Evolutionary conservation across 2,797 vertebrate genomes (phyloP), one percentile per base, ranked within the genome.

Genomic region (Petrocephalus sullivani): DNA sequence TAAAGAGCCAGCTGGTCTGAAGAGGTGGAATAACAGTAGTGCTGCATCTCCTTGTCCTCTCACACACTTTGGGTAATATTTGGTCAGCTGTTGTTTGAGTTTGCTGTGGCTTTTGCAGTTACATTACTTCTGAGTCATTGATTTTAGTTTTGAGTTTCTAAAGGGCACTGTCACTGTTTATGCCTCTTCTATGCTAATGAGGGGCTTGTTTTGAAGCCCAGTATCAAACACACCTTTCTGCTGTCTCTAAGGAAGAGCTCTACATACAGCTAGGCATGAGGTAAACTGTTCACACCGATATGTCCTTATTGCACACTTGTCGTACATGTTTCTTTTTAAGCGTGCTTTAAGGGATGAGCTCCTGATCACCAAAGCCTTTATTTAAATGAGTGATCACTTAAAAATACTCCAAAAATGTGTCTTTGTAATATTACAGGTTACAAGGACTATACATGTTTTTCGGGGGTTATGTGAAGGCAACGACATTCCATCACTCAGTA

Each of bases 1-100:
- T 78, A 78, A 78, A 49, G 71, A 78, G 71, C 41, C 71, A 46
- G 33, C 71, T 78, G 71, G 37, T n/a, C 37, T 49, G 71, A 78
- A 4, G 41, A 78, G 41, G 71, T 9, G 8, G 41, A 78, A n/a
- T 49, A 0, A 4, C 9, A n/a, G 71, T 49, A 9, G 37, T 78
- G 37, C 46, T 78, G 37, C 33, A 19, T 41, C 6, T 6, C 41
- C 71, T 78, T 46, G 71, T 28, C 16, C 16, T 78, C 33, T 78
- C 41, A 49, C 41, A 46, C 33, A 49, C 37, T 19, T 19, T 41
- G 16, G 71, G 46, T 78, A 78, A 78, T 37, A 78, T 19, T 7
- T 90, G 91, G 90, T 60, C 41, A 78, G 71, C 71, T 78, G 71
- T 78, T 78, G 71, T 78, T 78, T 78, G 71, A 78, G 41, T 49